These are phyloP conservation scores for Athene noctua DNA, from an alignment of 2,113 vertebrate species.

Conservation along the genomic window DNA sequence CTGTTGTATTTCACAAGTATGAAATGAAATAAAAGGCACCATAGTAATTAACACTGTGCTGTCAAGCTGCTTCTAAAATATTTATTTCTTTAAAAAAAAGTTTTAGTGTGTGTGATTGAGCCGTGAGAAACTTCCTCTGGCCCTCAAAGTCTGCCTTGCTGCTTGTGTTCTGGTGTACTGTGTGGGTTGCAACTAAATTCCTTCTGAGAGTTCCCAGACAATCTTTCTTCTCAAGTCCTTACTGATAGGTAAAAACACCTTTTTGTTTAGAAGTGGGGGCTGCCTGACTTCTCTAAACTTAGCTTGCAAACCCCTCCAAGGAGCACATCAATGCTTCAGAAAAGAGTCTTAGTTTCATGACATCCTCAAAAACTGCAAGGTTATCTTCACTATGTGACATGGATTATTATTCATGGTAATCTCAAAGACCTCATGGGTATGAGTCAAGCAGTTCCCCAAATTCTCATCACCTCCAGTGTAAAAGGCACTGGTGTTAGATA, in stretches of 20 bases:
- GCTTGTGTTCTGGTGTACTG: not conserved
- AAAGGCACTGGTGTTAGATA: not conserved
- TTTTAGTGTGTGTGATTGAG: not conserved
- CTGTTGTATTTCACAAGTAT: not conserved
- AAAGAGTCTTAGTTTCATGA: not conserved
- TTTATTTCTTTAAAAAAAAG: not conserved
- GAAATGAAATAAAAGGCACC: not conserved
- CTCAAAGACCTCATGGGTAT: not conserved
- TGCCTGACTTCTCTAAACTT: not conserved
- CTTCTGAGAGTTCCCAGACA: not conserved
- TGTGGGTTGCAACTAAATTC: not conserved
- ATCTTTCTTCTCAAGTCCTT: not conserved
- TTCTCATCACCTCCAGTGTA: not conserved
- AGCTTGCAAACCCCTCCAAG: not conserved
- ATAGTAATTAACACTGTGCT: not conserved
- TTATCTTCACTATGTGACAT: not conserved
- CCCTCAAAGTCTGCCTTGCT: not conserved
- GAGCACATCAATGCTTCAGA: not conserved
- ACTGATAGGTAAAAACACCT: not conserved
- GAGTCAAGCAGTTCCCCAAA: not conserved
- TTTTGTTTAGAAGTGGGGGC: not conserved
- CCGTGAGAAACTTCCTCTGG: not conserved
- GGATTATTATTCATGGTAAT: not conserved
- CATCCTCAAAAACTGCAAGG: not conserved
- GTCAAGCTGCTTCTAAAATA: not conserved